A percentile compares a stretch with the other conserved stretches of the same genome.
phyloP scores from a whole-genome alignment of 2,888 invertebrate species.

The Dorcus hopei region DNA sequence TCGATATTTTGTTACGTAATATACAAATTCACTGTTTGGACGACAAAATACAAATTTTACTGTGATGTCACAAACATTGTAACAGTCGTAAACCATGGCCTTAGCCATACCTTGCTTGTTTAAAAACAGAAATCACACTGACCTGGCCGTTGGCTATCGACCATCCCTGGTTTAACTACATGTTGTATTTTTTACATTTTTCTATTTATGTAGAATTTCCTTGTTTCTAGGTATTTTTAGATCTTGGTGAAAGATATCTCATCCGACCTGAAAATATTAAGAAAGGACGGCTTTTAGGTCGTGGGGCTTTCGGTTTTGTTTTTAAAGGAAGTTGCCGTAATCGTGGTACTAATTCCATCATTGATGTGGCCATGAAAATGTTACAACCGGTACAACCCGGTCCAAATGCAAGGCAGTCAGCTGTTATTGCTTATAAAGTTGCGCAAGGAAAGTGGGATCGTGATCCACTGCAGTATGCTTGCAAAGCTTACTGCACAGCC shows the following conservation, averaged over 20 bases:
- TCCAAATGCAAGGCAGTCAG: constrained; percentile 63
- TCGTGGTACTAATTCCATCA: constrained; percentile 55
- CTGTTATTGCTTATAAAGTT: constrained; percentile 50
- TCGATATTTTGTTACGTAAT: too few species aligned
- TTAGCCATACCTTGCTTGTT: too few species aligned
- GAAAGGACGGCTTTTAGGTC: constrained; percentile 74
- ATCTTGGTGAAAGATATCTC: constrained; percentile 77
- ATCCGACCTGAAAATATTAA: constrained; percentile 81
- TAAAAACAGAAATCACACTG: too few species aligned
- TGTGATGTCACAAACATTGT: too few species aligned
- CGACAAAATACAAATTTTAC: too few species aligned
- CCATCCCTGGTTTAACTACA: neutral
- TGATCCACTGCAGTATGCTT: constrained; percentile 87
- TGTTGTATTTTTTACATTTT: neutral
- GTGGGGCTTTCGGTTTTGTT: constrained; percentile 98
- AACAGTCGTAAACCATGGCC: too few species aligned
- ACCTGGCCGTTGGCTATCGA: too few species aligned
- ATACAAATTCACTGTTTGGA: too few species aligned
- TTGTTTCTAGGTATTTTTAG: constrained; percentile 69
- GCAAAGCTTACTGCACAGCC: constrained; percentile 94
- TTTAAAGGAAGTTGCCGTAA: constrained; percentile 74
- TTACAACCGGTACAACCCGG: constrained; percentile 91
- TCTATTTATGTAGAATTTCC: neutral
- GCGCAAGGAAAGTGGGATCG: constrained; percentile 89
- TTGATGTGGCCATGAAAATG: constrained; percentile 91